Evolutionary conservation across 2,113 vertebrate genomes (phyloP).

Genomic region (Ciconia stormi): DNA sequence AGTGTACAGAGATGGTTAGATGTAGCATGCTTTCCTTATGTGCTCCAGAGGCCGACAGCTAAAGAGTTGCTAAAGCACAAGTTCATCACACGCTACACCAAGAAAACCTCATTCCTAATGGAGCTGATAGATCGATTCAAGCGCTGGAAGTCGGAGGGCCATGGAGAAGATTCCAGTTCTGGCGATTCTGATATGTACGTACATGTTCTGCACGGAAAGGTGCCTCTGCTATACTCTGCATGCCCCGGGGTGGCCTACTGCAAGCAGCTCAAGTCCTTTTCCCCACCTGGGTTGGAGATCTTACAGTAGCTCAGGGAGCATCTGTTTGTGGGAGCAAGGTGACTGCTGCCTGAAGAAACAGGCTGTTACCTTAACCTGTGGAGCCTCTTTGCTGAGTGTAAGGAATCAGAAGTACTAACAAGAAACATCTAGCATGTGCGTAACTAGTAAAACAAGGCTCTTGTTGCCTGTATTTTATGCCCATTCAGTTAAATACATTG

Average conservation of each 20-base stretch:
- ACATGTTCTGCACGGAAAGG: fast-evolving
- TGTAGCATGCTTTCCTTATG: neutral
- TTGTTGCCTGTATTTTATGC: neutral
- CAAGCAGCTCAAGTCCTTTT: neutral
- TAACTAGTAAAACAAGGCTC: neutral
- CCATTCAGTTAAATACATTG: neutral
- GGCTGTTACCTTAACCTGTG: neutral
- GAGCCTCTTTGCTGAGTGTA: neutral
- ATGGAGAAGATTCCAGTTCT: conserved; percentile 93
- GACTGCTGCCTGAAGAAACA: neutral
- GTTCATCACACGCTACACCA: conserved; percentile 92
- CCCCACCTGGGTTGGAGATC: neutral
- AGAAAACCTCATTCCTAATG: conserved; percentile 96
- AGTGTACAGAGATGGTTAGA: neutral
- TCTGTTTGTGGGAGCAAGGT: neutral
- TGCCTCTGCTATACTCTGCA: neutral
- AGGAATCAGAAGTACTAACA: neutral
- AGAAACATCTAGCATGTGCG: fast-evolving
- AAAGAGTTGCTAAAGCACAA: conserved; percentile 97
- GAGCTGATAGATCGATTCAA: conserved; percentile 95
- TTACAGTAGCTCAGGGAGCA: neutral
- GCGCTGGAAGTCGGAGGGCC: conserved; percentile 96
- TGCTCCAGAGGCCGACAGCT: conserved; percentile 88
- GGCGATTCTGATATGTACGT: conserved; percentile 94
- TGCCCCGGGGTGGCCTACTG: neutral